These are phyloP conservation scores for Genyomyrus donnyi DNA, from an alignment of 2,113 vertebrate species.

Conservation along the genomic window DNA sequence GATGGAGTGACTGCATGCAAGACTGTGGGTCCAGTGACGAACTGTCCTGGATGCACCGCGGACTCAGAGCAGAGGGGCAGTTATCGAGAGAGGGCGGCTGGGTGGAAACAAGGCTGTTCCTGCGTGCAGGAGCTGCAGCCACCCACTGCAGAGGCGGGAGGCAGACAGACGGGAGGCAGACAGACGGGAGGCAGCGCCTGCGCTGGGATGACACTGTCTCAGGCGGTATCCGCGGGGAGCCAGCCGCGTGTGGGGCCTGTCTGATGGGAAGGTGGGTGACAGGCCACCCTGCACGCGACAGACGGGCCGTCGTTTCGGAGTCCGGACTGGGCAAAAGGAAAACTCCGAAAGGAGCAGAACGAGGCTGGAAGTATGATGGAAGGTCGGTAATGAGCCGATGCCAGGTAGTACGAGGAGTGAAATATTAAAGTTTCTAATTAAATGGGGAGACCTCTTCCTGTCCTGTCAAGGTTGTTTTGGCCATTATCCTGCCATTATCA, in stretches of 20 bases:
- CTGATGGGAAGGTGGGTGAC: background rate
- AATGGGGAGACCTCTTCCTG: constrained; percentile 60
- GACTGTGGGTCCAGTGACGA: background rate
- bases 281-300: background rate
- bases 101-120: background rate
- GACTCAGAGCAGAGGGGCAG: background rate
- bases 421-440: constrained; percentile 74
- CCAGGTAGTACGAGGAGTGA: constrained; percentile 49
- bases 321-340: background rate
- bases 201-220: background rate
- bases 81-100: background rate
- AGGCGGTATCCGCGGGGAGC: background rate
- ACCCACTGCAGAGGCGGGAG: background rate
- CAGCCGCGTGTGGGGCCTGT: background rate
- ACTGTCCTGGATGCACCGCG: background rate
- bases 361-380: constrained; percentile 52
- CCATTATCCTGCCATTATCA: constrained; percentile 61
- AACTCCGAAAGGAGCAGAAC: constrained; percentile 27
- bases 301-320: background rate
- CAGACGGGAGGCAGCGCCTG: background rate
- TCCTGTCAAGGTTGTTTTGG: constrained; percentile 65
- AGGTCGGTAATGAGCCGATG: constrained; percentile 60
- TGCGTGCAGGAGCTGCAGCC: background rate
- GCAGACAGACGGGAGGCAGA: background rate
- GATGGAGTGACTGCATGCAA: background rate